Conservation (phyloP, 2,797 vertebrate genomes). For the Botia almorhae region DNA sequence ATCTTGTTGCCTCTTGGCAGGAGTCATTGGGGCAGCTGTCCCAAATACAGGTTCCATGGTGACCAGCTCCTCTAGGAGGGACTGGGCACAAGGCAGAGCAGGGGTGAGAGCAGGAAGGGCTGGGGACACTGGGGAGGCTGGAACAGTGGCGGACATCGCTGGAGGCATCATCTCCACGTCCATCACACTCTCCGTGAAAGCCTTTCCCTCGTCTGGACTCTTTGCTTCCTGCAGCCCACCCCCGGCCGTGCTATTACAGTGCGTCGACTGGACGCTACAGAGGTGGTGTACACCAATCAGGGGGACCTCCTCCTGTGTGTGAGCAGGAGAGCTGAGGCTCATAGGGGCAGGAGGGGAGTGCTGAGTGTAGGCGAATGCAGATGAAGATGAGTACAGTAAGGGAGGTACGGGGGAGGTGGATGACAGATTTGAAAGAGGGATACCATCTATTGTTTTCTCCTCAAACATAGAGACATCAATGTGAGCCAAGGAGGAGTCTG, state of each 20-base stretch:
- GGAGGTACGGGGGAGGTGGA: slow-evolving; percentile 54
- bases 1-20: slow-evolving; percentile 80
- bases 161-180: slow-evolving; percentile 49
- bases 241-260: slow-evolving; percentile 52
- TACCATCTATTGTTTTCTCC: slow-evolving; percentile 71
- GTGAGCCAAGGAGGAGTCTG: slow-evolving; percentile 72
- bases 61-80: slow-evolving; percentile 83
- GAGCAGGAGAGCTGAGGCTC: slow-evolving; percentile 58
- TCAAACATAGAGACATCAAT: slow-evolving; percentile 70
- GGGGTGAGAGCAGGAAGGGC: slow-evolving; percentile 64
- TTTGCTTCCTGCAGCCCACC: slow-evolving; percentile 48
- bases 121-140: slow-evolving; percentile 42
- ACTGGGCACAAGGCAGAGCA: slow-evolving; percentile 74
- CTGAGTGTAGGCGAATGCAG: slow-evolving; percentile 51
- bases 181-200: slow-evolving; percentile 35
- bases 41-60: slow-evolving; percentile 83
- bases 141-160: slow-evolving; percentile 33
- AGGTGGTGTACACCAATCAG: slow-evolving; percentile 64
- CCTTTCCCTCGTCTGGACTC: slow-evolving; percentile 33
- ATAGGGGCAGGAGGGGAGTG: slow-evolving; percentile 46
- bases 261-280: slow-evolving; percentile 65
- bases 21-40: slow-evolving; percentile 80
- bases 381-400: slow-evolving; percentile 44
- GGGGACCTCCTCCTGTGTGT: slow-evolving; percentile 60
- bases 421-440: slow-evolving; percentile 71